Evolutionary conservation across 2,113 vertebrate genomes (phyloP).

Genomic region (Tyto alba): DNA sequence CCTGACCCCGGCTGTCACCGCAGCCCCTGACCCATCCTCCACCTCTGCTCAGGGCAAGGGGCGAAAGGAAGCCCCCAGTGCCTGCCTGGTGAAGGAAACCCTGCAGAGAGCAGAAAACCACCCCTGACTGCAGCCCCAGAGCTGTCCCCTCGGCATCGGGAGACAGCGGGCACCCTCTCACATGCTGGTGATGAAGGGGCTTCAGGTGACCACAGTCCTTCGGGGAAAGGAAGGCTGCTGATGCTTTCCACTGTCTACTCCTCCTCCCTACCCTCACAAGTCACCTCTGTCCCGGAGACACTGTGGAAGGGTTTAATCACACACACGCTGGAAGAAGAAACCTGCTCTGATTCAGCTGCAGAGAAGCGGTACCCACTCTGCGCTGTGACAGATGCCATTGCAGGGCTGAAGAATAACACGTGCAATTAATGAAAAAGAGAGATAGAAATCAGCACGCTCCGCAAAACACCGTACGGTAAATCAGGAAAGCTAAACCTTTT

Average conservation of each 20-base stretch:
- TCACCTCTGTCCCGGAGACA: background rate
- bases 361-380: background rate
- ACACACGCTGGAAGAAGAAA: rapidly evolving
- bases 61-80: background rate
- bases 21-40: background rate
- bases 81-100: background rate
- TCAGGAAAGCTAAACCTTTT: background rate
- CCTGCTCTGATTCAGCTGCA: background rate
- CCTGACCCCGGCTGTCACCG: background rate
- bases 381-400: rapidly evolving
- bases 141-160: background rate
- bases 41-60: background rate
- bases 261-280: background rate
- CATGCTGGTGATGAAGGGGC: background rate
- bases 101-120: background rate
- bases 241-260: background rate
- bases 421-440: background rate
- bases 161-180: background rate
- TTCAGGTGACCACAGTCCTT: background rate
- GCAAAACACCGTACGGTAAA: rapidly evolving
- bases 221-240: background rate
- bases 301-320: background rate
- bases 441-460: rapidly evolving
- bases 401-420: background rate
- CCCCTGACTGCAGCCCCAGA: background rate